Base-by-base conservation (phyloP, 2,797 vertebrate genomes). In the Epinephelus awoara region DNA sequence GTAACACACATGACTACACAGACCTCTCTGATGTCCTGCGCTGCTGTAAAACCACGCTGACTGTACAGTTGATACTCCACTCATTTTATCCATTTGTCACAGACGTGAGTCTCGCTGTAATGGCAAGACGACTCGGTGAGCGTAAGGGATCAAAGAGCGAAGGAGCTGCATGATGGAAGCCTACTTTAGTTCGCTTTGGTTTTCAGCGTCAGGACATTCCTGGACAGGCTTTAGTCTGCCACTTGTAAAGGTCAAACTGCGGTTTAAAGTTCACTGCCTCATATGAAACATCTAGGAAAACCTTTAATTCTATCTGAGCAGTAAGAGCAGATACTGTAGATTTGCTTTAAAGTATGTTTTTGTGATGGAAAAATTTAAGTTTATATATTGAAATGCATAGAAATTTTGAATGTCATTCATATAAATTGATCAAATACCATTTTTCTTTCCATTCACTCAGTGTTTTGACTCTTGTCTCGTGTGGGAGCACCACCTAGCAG, bases 131-230 rank as follows among this genome's bases (percentile, higher is more conserved):
- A 72, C 70, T 66, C 19, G 1, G 34, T 51, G 67, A 89, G 66
- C 3, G 34, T 23, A 10, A 17, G 21, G 42, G 74, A 67, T 90
- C 77, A 82, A 70, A 80, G 65, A 29, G 21, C 1, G 57, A 62
- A 59, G 44, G 50, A 58, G 46, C 13, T 13, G 73, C 62, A 72
- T 77, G 82, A 91, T 65, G 23, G 52, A 88, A 51, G 58, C 15
- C 40, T 47, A 3, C 59, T 79, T 61, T 47, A 23, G 44, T 78
- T 82, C 18, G 0, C 77, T 70, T 13, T 25, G n/a, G 38, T 21
- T 74, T 62, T 75, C 55, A 67, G 34, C 23, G 18, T 84, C 74
- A 70, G 67, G 72, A 67, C 69, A 75, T 85, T 85, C 69, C 52
- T 73, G 73, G 25, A 71, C 44, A 40, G 56, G 38, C 19, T 23